Base-by-base conservation (phyloP, 2,888 invertebrate species). In the Pogonocherus hispidulus region DNA sequence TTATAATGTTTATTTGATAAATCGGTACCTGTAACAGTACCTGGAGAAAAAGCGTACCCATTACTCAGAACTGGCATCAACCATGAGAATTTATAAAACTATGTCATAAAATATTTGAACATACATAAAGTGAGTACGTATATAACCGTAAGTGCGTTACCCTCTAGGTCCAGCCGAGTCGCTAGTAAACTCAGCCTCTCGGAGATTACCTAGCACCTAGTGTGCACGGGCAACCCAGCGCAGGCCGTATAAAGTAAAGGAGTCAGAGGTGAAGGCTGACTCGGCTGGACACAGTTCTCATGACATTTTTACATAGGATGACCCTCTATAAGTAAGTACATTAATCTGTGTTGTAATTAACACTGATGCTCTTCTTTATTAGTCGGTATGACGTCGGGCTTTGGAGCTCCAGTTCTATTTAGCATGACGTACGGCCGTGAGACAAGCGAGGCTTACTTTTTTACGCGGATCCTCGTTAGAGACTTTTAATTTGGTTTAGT, bases 281-380 rank as follows among this genome's bases (percentile, higher is more conserved):
- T 69, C 74, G 76, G 66, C 73, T 68, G 75, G 75, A 70, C 76
- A 72, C 63, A 75, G 76, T 78, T 77, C 78, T 63, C 81, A 80
- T 79, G 79, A 80, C 80, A 81, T 79, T 80, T 80, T 78, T 79
- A 75, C 76, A 76, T 75, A 73, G 72, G 71, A 74, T 79, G 80
- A 81, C 80, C 81, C 75, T 76, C 77, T 78, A 79, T 79, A 79
- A 79, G 76, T 73, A 76, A 76, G 76, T 81, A 76, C 80, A 81
- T 81, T 79, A 82, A 81, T 82, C 81, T 82, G 80, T 78, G 77
- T 75, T 75, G 79, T 82, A 81, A 82, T 82, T 82, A 82, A 80
- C 80, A 77, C 74, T 79, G 41, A 41, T 41, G 81, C 78, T 82
- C 81, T 78, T 80, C 79, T 81, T 82, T 80, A 80, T 81, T 81